Base-by-base conservation (phyloP, 2,113 vertebrate species). In the Psittacus erithacus region DNA sequence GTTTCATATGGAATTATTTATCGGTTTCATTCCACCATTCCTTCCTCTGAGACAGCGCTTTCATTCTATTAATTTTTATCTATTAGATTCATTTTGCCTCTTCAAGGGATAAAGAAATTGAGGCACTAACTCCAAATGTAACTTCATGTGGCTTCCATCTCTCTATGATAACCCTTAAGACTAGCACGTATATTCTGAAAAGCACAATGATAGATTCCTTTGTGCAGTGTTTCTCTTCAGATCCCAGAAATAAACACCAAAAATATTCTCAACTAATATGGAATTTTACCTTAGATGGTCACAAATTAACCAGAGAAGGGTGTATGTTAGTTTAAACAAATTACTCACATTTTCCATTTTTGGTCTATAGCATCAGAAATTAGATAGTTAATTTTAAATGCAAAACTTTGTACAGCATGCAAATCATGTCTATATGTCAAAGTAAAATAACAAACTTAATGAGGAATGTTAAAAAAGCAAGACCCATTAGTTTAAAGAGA, bases 401-500 rank as follows among this genome's bases (percentile, higher is more conserved):
- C 94, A 97, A 97, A 98, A 97, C 79, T 96, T 97, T 75, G 95
- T 97, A 94, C 90, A 96, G 96, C 73, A 82, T 98, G 97, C 97
- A 98, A 98, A 98, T 98, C 97, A 98, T 97, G 93, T 88, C 97
- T 98, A 74, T 95, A 94, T 96, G 96, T 97, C 97, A 98, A 98
- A 97, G 94, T 97, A 97, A 98, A 98, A 98, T 97, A 98, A 98
- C 97, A 98, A 97, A 97, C 95, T 96, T 98, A 98, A 98, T 96
- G 96, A 98, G 97, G 95, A 98, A 98, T 95, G 97, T 96, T 97
- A 95, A 97, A 98, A 97, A 97, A 97, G 97, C 96, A 98, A 96
- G 97, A 95, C 86, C 96, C 96, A 98, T 98, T 98, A 98, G 97
- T 98, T 98, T 98, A 98, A 98, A 98, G 98, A 98, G 97, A 98